Percentiles rank a stretch among this genome's conserved stretches.
phyloP scores from a whole-genome alignment of 1,140 invertebrate genomes.

The Lutraria rhynchaena region DNA sequence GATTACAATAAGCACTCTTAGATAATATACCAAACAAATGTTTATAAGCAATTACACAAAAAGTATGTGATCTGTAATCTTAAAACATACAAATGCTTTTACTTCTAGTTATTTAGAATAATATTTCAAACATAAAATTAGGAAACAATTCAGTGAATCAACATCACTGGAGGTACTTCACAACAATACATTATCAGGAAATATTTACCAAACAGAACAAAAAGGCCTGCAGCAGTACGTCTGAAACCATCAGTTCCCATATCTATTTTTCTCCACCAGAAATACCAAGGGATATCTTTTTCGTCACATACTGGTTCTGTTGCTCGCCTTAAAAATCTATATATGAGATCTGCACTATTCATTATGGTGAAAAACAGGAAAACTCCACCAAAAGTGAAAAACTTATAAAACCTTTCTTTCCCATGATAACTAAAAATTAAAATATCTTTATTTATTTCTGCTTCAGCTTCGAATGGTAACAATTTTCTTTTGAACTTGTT shows the following conservation, averaged over 20 bases:
- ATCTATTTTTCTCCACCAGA: slow-evolving; percentile 34
- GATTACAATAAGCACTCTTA: too few relatives aligned
- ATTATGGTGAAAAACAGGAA: not conserved
- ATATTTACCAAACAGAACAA: slow-evolving; percentile 11
- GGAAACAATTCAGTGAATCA: too few relatives aligned
- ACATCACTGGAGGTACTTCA: too few relatives aligned
- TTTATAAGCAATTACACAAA: too few relatives aligned
- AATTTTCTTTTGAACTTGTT: slow-evolving; percentile 6
- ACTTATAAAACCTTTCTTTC: not conserved
- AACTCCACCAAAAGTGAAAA: slow-evolving; percentile 3
- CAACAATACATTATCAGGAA: too few relatives aligned
- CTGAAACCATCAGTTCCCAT: not conserved
- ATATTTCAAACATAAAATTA: too few relatives aligned
- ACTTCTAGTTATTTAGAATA: too few relatives aligned
- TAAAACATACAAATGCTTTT: too few relatives aligned
- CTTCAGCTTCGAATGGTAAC: slow-evolving; percentile 22
- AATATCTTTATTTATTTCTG: not conserved
- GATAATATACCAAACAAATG: too few relatives aligned
- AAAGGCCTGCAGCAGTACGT: not conserved
- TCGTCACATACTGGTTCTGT: not conserved
- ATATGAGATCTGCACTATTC: slow-evolving; percentile 17
- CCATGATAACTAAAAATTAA: slow-evolving; percentile 14
- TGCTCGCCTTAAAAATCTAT: not conserved
- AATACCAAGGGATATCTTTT: slow-evolving; percentile 7
- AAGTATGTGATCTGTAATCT: too few relatives aligned